phyloP scores from a whole-genome alignment of 1,140 invertebrate genomes.

The Leucophenga varia region DNA sequence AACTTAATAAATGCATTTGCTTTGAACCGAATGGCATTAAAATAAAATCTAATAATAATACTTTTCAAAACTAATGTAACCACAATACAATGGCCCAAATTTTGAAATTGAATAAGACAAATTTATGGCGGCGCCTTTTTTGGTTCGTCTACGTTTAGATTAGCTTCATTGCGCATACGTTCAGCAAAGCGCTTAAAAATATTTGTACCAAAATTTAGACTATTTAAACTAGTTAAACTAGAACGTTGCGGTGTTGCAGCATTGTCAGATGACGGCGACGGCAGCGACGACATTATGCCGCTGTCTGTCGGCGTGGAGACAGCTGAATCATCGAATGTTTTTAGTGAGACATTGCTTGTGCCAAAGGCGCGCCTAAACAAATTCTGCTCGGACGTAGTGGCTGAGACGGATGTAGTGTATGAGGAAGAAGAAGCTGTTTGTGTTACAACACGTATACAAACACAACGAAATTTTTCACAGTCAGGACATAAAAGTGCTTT shows the following conservation, averaged over 20 bases:
- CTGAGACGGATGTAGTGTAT: conserved; percentile 8
- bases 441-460: conserved; percentile 31
- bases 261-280: too few relatives aligned
- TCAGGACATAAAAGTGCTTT: conserved; percentile 50
- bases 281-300: too few relatives aligned
- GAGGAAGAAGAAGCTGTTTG: background rate
- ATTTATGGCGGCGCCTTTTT: background rate
- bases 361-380: conserved; percentile 45
- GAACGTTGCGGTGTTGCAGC: too few relatives aligned
- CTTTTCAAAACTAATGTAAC: background rate
- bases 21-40: background rate
- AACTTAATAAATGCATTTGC: background rate
- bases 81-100: too few relatives aligned
- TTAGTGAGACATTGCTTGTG: conserved; percentile 27
- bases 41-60: background rate
- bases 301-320: conserved; percentile 12
- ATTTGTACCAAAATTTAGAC: conserved; percentile 42
- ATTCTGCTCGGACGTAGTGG: conserved; percentile 29
- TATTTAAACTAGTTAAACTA: conserved; percentile 21
- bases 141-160: conserved; percentile 6
- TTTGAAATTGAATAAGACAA: too few relatives aligned
- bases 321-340: conserved; percentile 8
- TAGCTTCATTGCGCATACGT: conserved; percentile 34
- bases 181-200: conserved; percentile 53
- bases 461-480: conserved; percentile 54